Percentiles rank a stretch among this genome's conserved stretches.
phyloP scores from a whole-genome alignment of 2,888 invertebrate genomes.

The Onthophagus sagittarius region DNA sequence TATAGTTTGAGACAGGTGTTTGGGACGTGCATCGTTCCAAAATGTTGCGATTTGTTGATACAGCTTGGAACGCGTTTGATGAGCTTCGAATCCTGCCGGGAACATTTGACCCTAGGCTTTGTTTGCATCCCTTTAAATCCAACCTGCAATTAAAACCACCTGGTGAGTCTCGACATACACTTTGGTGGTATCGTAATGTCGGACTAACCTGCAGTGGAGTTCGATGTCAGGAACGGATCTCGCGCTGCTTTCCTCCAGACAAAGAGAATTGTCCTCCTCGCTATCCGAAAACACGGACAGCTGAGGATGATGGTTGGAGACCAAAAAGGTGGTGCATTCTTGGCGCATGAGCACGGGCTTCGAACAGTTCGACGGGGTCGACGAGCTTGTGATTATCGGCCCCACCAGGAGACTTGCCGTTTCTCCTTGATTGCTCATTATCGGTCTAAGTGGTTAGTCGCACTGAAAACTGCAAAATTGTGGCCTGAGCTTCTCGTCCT shows the following conservation, averaged over 20 bases:
- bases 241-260: constrained; percentile 64
- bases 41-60: constrained; percentile 61
- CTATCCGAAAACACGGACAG: constrained; percentile 73
- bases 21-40: constrained; percentile 75
- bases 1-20: constrained; percentile 69
- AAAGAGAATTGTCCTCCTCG: constrained; percentile 68
- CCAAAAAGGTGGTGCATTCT: constrained; percentile 76
- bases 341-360: constrained; percentile 83
- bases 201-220: constrained; percentile 60
- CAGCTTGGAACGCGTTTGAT: constrained; percentile 59
- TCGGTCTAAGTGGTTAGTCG: background rate
- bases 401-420: constrained; percentile 74
- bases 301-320: constrained; percentile 64
- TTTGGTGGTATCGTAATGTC: background rate
- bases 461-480: constrained; percentile 2
- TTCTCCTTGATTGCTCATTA: constrained; percentile 70
- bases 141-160: constrained; percentile 37
- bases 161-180: background rate
- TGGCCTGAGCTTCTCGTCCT: background rate
- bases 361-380: constrained; percentile 52
- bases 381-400: constrained; percentile 55
- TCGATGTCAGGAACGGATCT: constrained; percentile 81
- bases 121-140: constrained; percentile 50
- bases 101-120: constrained; percentile 45
- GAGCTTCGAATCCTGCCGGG: constrained; percentile 57